Percentiles rank a stretch among this genome's conserved stretches.
Conservation (phyloP, 2,888 invertebrate species). For the Limnephilus auricula region DNA sequence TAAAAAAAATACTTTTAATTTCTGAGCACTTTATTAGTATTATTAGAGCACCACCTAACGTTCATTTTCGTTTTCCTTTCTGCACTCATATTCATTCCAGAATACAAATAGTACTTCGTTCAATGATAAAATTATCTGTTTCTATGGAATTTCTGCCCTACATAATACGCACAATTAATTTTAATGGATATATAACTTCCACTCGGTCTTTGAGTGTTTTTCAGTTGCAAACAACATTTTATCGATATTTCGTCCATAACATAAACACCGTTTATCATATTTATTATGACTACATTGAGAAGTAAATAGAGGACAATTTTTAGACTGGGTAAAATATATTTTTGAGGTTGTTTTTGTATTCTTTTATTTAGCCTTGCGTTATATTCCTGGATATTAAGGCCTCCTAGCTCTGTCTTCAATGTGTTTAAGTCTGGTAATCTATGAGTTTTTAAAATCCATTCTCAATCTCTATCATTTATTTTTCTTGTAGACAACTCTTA, state of each 20-base stretch:
- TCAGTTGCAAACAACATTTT: background rate
- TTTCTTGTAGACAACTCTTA: background rate
- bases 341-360: background rate
- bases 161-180: conserved; percentile 7
- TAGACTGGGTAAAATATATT: background rate
- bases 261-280: background rate
- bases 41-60: no score
- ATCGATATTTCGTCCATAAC: background rate
- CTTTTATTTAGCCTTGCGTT: background rate
- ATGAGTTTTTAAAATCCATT: no score
- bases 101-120: background rate
- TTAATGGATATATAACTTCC: background rate
- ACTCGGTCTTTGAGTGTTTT: background rate
- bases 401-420: background rate
- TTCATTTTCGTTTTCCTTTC: background rate
- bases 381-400: background rate
- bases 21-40: background rate
- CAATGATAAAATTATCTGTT: background rate
- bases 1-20: background rate
- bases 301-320: background rate
- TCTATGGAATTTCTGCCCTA: background rate
- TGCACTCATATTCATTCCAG: background rate
- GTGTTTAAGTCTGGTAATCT: background rate
- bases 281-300: background rate
- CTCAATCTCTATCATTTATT: no score